Base-by-base conservation (phyloP, 2,113 vertebrate species). In the Corythaeola cristata region DNA sequence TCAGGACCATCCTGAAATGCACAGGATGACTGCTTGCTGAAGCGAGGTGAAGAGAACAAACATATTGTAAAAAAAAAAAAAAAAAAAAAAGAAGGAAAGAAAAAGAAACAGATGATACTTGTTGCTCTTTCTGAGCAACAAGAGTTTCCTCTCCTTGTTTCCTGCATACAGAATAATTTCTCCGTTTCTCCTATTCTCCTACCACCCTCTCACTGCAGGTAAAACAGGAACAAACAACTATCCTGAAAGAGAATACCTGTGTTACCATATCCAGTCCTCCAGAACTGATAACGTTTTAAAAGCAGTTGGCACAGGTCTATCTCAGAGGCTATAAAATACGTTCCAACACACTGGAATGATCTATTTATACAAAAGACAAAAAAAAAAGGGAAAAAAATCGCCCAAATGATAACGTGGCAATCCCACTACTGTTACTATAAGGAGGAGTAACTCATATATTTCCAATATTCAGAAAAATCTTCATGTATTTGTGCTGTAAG, bases 81-180 rank as follows among this genome's bases (percentile, higher is more conserved):
- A 55, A 26, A 0, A 1, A 30, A 2, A 59, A 26, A 13, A 12
- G 10, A n/a, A 63, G 23, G 22, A 21, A 23, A 55, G 11, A 49
- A 26, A 0, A 1, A 30, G 2, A 59, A 26, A 55, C 13, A 71
- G 71, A 47, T 27, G 0, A 39, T 14, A 5, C 7, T 71, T 67
- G 4, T 19, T 79, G 30, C 6, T 79, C 5, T 62, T 72, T 49
- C n/a, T 68, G 22, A 88, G 32, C 8, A 49, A 16, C 23, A 72
- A 59, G 50, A 35, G 7, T 80, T 94, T 76, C 7, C 17, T 79
- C 12, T 90, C 32, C 22, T 75, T 15, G 21, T 73, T 41, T 77
- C 28, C 50, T 41, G 12, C 28, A 37, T 8, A 18, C 4, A 80
- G 62, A 88, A 45, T 50, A 15, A 5, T 21, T 59, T 55, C 12